phyloP scores from a whole-genome alignment of 2,113 vertebrate genomes.

The Sturnira hondurensis region DNA sequence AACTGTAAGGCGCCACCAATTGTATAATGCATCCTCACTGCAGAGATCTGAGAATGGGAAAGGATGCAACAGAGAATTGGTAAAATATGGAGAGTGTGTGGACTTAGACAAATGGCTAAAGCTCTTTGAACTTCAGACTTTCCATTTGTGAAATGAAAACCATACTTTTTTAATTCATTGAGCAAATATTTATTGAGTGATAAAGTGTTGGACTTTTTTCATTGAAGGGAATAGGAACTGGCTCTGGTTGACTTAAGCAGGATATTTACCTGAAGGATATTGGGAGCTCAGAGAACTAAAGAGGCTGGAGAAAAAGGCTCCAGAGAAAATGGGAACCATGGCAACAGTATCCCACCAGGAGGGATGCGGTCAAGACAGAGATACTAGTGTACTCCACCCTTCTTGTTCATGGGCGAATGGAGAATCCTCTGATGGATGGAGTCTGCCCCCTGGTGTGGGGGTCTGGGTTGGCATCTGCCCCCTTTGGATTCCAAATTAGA shows the following conservation, averaged over 20 bases:
- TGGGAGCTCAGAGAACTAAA: not conserved
- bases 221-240: constrained; percentile 8
- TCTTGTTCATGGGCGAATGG: not conserved
- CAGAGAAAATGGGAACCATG: not conserved
- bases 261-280: not conserved
- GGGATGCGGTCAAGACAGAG: not conserved
- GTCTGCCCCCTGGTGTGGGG: not conserved
- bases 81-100: not conserved
- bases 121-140: not conserved
- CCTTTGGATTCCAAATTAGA: not conserved
- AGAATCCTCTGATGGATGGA: not conserved
- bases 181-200: not conserved
- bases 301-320: not conserved
- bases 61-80: not conserved
- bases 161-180: not conserved
- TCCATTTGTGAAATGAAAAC: constrained; percentile 8
- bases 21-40: not conserved
- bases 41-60: not conserved
- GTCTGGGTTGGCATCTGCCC: not conserved
- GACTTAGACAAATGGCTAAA: not conserved
- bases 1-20: not conserved
- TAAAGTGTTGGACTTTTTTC: not conserved
- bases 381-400: not conserved
- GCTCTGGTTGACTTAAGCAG: not conserved
- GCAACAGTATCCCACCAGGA: not conserved